These are phyloP conservation scores for Chloromyia formosa DNA, from an alignment of 2,888 invertebrate genomes.

Conservation along the genomic window DNA sequence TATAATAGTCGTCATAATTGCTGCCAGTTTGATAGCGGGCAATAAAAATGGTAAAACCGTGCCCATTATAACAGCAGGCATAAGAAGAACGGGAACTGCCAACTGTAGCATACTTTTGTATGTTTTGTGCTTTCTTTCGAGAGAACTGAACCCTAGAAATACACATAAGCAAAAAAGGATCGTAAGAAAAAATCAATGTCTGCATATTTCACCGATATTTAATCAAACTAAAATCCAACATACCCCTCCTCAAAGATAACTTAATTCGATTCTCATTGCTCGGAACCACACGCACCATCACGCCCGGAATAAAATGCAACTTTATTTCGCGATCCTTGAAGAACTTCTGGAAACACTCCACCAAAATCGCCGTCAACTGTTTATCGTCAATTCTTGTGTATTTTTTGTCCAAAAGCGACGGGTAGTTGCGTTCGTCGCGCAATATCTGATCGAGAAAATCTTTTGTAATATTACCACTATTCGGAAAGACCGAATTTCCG, in stretches of 20 bases:
- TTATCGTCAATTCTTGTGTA: constrained; percentile 66
- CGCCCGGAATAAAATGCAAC: constrained; percentile 66
- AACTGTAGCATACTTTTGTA: constrained; percentile 58
- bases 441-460: constrained; percentile 62
- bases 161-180: not conserved
- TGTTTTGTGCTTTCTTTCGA: constrained; percentile 50
- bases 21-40: constrained; percentile 74
- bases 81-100: constrained; percentile 68
- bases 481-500: constrained; percentile 52
- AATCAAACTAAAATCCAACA: constrained; percentile 53
- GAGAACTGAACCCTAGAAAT: not conserved
- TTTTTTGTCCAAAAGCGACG: constrained; percentile 61
- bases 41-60: constrained; percentile 74
- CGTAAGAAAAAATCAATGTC: not conserved
- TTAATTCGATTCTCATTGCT: constrained; percentile 65
- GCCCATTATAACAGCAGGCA: constrained; percentile 73
- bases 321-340: constrained; percentile 66
- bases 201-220: too few relatives aligned
- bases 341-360: constrained; percentile 66
- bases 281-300: constrained; percentile 66
- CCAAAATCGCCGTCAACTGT: constrained; percentile 66
- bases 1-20: constrained; percentile 69
- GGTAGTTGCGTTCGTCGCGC: constrained; percentile 54
- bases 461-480: constrained; percentile 51
- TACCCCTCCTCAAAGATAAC: constrained; percentile 67